Conservation (phyloP, 2,888 invertebrate species). For the Acanthococcus lagerstroemiae region DNA sequence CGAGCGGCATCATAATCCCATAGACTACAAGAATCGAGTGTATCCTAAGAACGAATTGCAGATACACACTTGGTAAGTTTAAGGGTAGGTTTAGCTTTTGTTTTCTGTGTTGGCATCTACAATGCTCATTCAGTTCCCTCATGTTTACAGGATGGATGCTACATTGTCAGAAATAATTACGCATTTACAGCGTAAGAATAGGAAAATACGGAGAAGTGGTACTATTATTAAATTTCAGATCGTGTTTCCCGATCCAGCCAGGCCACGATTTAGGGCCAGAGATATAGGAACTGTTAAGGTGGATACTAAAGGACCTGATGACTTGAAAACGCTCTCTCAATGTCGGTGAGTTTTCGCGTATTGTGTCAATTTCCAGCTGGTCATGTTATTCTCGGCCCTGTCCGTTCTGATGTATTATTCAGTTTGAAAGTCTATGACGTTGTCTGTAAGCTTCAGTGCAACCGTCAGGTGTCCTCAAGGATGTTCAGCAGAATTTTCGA, state of each 20-base stretch:
- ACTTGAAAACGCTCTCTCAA: conserved; percentile 17
- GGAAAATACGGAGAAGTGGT: conserved; percentile 14
- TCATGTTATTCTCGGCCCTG: not conserved
- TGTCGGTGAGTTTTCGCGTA: conserved; percentile 2
- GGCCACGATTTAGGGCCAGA: conserved; percentile 7
- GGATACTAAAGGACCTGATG: conserved; percentile 24
- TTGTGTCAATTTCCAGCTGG: not conserved
- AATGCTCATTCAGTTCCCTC: too few species aligned
- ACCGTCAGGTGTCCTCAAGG: too few species aligned
- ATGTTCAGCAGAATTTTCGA: too few species aligned
- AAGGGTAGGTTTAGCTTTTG: not conserved
- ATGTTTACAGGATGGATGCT: conserved; percentile 20
- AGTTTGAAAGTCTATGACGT: not conserved
- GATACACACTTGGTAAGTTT: conserved; percentile 15
- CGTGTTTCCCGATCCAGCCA: conserved; percentile 16
- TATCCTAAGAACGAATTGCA: conserved; percentile 21
- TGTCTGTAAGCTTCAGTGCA: not conserved
- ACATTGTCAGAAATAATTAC: conserved; percentile 12
- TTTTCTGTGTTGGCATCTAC: not conserved
- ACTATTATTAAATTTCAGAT: conserved; percentile 13
- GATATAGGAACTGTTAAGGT: conserved; percentile 16
- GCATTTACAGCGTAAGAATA: conserved; percentile 16
- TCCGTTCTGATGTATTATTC: not conserved
- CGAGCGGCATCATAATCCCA: conserved; percentile 15
- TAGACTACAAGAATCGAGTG: conserved; percentile 17